Base-by-base conservation (phyloP, 1,140 invertebrate genomes). In the Cherax quadricarinatus region DNA sequence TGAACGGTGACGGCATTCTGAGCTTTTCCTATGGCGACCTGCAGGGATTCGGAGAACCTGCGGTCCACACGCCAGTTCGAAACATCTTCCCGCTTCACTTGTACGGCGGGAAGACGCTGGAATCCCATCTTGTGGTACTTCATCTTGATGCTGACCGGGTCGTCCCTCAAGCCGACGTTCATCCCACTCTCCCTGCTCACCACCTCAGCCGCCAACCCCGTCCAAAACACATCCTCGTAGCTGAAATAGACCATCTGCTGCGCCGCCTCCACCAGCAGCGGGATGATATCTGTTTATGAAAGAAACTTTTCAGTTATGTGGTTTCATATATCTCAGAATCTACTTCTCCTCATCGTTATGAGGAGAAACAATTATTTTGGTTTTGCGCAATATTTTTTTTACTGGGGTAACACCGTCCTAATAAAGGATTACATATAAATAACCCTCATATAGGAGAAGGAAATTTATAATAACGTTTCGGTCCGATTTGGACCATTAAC, bases 161-260 rank as follows among this genome's bases (percentile, higher is more conserved):
- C 83, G 14, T 53, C 41, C 30, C 14, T n/a, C 6, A 62, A n/a
- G n/a, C 53, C 73, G 9, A 70, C 16, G 73, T 30, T 80, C 30
- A 70, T 21, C 48, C 18, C 75, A 41, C 75, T 48, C 48, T 48
- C 75, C n/a, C 66, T 57, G 57, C 80, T 91, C 0, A 91, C 51
- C 60, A 79, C 78, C 7, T 91, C 78, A 5, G 86, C 89, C 21
- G 86, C 89, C 73, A 86, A 48, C 48, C 89, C 84, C 18, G 89
- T 91, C 89, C 89, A 91, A 62, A 91, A 91, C 48, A 91, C 89
- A 30, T 91, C 89, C 18, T 91, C 89, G 49, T 86, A 91, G 18
- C 79, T 81, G 49, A 91, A 81, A 48, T 91, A 81, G 24, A 70
- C 70, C 84, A 91, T 86, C 60, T 79, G 51, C 49, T 86, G 85